Base-by-base conservation (phyloP, 2,113 vertebrate genomes). In the Hemiprocne comata region DNA sequence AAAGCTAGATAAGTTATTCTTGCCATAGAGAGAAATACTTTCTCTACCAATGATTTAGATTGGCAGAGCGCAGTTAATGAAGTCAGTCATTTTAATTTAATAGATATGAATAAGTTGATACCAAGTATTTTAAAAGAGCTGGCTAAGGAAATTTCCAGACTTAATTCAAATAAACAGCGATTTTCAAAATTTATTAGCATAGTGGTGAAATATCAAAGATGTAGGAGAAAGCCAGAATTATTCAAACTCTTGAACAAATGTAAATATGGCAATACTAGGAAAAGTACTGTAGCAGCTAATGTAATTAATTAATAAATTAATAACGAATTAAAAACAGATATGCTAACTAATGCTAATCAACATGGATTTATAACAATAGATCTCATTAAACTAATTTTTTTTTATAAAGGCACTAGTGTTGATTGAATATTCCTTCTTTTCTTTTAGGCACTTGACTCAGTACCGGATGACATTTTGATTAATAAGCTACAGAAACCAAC, bases 1-100 rank as follows among this genome's bases (percentile, higher is more conserved):
- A 89, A 89, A 86, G 11, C 36, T 60, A 53, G 72, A 64, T 84
- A 34, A 91, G 34, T 58, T 91, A 67, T 80, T 88, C 82, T 71
- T 74, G 18, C 60, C 21, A 9, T 74, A 62, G 89, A 95, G 88
- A 44, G 77, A 85, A 91, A 73, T 73, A 17, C 70, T 79, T 91
- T 89, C 50, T 85, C 44, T 48, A 42, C 42, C 40, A 82, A 66
- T 85, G 89, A 82, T 85, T 96, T 81, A 65, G 84, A 57, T 34
- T 79, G 50, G 55, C 7, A 14, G 50, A 82, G 28, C 10, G 31
- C 42, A 61, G 82, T 83, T 91, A 91, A 85, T 88, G 74, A 93
- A 71, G 67, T 71, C 61, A 86, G 67, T 74, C 5, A 86, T 90
- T 94, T 93, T 55, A 92, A 90, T 93, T 80, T 73, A 96, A 73